Base-by-base conservation (phyloP, 2,888 invertebrate genomes). In the Nomada hirtipes region DNA sequence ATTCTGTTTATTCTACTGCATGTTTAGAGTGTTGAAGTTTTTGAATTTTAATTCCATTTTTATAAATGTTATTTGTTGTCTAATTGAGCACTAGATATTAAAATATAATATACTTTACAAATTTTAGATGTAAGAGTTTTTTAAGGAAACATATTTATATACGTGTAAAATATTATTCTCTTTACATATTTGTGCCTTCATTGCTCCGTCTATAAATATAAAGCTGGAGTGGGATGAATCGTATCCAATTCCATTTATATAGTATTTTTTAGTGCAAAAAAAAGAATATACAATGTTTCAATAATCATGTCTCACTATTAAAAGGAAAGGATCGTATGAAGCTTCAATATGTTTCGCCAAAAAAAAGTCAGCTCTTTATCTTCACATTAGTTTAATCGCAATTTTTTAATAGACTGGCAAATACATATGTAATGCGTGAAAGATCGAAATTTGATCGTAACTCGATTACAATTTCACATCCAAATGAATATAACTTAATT, bases 1-100 rank as follows among this genome's bases (percentile, higher is more conserved):
- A 81, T 75, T 88, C 79, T 79, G 84, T 88, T 85, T 86, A 83
- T 85, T 84, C 77, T 86, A 89, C 88, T 88, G 88, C 90, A 89
- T 90, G 88, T 87, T 89, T 89, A 89, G 89, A 89, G 89, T 91
- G 93, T 93, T 93, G 89, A 93, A 92, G 93, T 93, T 93, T 93
- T 91, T 84, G 91, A 93, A 93, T 92, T 93, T 92, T 93, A 93
- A 90, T 91, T 87, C 88, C 84, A 89, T 89, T 91, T 91, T 91
- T 90, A 91, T 88, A 86, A 88, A 88, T 91, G 91, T 92, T 92
- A 92, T 84, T 91, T 92, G 91, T 92, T 92, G 85, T 90, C 87
- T 85, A 88, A 90, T 90, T 87, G 83, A 89, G 83, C 79, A 86
- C 84, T 89, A 89, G 88, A 83, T 87, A 87, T 89, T 85, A 84